These are phyloP conservation scores for Epistrophella euchroma DNA, from an alignment of 2,888 invertebrate genomes.

Conservation along the genomic window DNA sequence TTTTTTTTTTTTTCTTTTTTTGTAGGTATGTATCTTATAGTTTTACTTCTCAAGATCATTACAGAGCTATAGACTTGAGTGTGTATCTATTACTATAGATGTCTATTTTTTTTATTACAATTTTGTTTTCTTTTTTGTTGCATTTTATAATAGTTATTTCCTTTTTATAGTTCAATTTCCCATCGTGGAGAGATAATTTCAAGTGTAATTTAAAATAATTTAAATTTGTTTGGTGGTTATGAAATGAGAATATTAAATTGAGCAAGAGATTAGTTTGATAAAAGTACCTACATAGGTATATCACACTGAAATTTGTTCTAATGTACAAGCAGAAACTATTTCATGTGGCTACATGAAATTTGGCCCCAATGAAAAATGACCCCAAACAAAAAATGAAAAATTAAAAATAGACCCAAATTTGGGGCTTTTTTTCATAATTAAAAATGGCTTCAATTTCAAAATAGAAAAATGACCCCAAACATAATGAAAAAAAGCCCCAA, in stretches of 20 bases:
- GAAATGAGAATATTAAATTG: slow-evolving; percentile 44
- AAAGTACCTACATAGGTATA: neutral
- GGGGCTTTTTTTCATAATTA: too few species aligned
- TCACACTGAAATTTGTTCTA: too few species aligned
- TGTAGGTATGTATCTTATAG: slow-evolving; percentile 15
- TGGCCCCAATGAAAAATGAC: too few species aligned
- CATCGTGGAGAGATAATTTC: slow-evolving; percentile 51
- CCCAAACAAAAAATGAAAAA: too few species aligned
- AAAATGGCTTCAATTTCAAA: too few species aligned
- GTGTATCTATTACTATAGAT: neutral
- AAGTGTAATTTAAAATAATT: slow-evolving; percentile 72
- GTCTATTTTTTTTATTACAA: slow-evolving; percentile 18
- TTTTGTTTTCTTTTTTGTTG: slow-evolving; percentile 28
- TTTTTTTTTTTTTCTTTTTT: neutral
- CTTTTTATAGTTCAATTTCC: slow-evolving; percentile 69
- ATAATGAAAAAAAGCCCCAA: too few species aligned
- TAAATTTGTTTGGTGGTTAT: slow-evolving; percentile 57
- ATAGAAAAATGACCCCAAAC: too few species aligned
- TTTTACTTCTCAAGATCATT: slow-evolving; percentile 33
- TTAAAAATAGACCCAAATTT: too few species aligned
- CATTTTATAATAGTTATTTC: slow-evolving; percentile 67
- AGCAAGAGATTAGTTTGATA: neutral
- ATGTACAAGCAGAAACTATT: too few species aligned
- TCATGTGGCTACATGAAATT: too few species aligned
- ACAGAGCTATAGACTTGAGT: neutral